Evolutionary conservation across 2,797 vertebrate genomes (phyloP), one percentile per base, ranked within the genome.

Genomic region (Holocentrus rufus): DNA sequence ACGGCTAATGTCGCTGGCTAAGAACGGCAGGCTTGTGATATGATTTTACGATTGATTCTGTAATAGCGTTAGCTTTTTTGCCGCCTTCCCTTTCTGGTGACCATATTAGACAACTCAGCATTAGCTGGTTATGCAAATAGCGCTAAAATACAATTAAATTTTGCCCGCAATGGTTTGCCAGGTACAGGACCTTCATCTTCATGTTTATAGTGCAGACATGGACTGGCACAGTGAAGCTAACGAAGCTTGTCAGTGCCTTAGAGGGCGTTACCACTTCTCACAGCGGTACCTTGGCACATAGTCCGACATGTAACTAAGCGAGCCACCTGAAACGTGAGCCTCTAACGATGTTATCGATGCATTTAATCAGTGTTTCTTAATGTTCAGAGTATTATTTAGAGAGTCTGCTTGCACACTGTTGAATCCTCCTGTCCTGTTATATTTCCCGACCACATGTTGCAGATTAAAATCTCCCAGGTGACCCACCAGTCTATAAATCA

Each of bases 211-310:
- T 2, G 2, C 82, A 76, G 88, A 88, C 89, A 90, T 90, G 89
- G 88, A 84, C 69, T 84, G 87, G 84, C 81, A 13, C 52, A 15
- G 1, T 11, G 1, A 23, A 20, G 85, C 55, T 11, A 52, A n/a
- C 4, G 0, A 69, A 25, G 65, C 70, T 8, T 39, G 36, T 39
- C 36, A 39, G 7, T 9, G 36, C 11, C 11, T 20, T 20, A 71
- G 81, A 84, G 86, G 89, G 86, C 87, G 87, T 88, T 44, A 25
- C 85, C 58, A 77, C n/a, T n/a, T 42, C 56, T 22, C 18, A 39
- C 36, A 9, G 36, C 36, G 9, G 7, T 39, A 39, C 36, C 36
- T 39, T 39, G 36, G 36, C 36, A 39, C 11, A 27, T 3, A 13
- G 58, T 15, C 69, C 4, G 25, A 66, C 74, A 69, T 53, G 73